Evolutionary conservation across 2,113 vertebrate species (phyloP), one percentile per base, ranked within the genome.

Genomic region (Epinephelus moara): DNA sequence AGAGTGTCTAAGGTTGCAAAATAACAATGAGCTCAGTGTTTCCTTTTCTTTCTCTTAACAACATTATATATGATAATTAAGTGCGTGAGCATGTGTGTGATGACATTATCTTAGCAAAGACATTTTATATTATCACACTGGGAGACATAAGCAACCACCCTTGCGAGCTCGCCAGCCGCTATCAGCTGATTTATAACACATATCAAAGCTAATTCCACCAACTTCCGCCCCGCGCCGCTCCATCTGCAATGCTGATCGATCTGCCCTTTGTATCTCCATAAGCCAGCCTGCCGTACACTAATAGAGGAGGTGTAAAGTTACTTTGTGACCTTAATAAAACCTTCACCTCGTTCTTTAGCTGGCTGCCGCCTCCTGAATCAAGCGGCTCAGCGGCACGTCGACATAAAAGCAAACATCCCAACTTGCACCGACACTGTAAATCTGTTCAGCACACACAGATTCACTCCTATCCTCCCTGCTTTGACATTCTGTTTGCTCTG

Each of bases 301-400:
- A 93, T 88, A 92, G 83, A 87, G 85, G 73, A 87, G 90, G 86
- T 85, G 81, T 94, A 90, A 94, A 93, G 89, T 93, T 92, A 89
- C 88, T 94, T 92, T 94, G 94, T 90, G 92, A 92, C 91, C 88
- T 90, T 85, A 90, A 91, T 93, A 94, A 94, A 94, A 92, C 76
- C 91, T 89, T 91, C 90, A 92, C 82, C 79, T 76, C 82, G 45
- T 61, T 27, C 75, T 89, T 89, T 87, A 75, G 70, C 75, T 70
- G 40, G 53, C 80, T 2, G 60, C 79, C 19, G 37, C 68, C 63
- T 80, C 56, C 81, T 83, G 73, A 87, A 87, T 92, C 90, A 85
- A 68, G 83, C 17, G 27, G 81, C 82, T 76, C 64, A 88, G 72
- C 40, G 15, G 63, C 73, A 30, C 17, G 25, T 19, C 59, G 55